phyloP scores from a whole-genome alignment of 2,797 vertebrate species.

The Masticophis lateralis region DNA sequence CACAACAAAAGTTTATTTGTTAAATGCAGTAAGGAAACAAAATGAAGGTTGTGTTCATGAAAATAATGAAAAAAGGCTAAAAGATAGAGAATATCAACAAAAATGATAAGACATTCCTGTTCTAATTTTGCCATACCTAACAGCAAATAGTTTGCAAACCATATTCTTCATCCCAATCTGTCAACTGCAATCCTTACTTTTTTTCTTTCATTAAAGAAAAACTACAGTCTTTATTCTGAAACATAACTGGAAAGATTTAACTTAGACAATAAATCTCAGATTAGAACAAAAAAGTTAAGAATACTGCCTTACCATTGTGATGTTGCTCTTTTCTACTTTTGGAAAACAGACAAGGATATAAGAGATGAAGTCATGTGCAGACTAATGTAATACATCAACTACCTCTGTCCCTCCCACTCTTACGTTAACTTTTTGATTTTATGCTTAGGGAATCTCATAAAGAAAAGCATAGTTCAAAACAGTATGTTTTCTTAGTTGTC shows the following conservation, averaged over 20 bases:
- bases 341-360: slow-evolving; percentile 54
- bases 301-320: slow-evolving; percentile 72
- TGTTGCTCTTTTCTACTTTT: slow-evolving; percentile 61
- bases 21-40: background rate
- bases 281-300: slow-evolving; percentile 16
- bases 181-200: slow-evolving; percentile 35
- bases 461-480: slow-evolving; percentile 51
- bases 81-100: slow-evolving; percentile 38
- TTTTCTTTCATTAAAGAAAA: slow-evolving; percentile 5
- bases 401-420: slow-evolving; percentile 56
- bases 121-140: slow-evolving; percentile 60
- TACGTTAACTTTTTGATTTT: slow-evolving; percentile 54
- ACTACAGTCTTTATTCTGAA: background rate
- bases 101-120: slow-evolving; percentile 56
- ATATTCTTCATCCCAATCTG: slow-evolving; percentile 53
- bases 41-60: slow-evolving; percentile 24
- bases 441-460: slow-evolving; percentile 45
- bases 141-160: slow-evolving; percentile 58
- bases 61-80: slow-evolving; percentile 30
- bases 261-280: background rate
- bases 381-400: slow-evolving; percentile 52
- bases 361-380: slow-evolving; percentile 48
- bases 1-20: background rate
- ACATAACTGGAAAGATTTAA: background rate
- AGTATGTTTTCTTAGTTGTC: slow-evolving; percentile 56